These are phyloP conservation scores for Pygoscelis adeliae DNA, from an alignment of 2,113 vertebrate genomes.

Conservation along the genomic window DNA sequence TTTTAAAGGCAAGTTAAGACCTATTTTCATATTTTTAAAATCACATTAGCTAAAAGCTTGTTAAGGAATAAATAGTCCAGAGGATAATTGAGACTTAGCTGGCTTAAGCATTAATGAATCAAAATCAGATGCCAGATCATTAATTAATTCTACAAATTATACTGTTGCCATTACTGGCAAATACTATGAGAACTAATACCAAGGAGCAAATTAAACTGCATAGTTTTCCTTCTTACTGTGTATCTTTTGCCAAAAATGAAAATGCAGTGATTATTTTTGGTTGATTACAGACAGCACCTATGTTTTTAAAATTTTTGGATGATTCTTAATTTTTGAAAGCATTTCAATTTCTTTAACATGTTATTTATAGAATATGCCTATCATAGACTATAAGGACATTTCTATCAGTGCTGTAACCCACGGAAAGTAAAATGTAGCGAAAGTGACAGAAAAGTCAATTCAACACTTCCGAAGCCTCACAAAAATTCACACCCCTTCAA, in stretches of 20 bases:
- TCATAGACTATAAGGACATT: conserved; percentile 30
- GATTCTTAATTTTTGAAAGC: background rate
- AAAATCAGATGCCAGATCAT: conserved; percentile 74
- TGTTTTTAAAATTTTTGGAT: background rate
- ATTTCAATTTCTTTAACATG: background rate
- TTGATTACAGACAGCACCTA: background rate
- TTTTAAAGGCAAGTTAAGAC: conserved; percentile 60
- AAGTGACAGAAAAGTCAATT: conserved; percentile 62
- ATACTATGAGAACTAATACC: conserved; percentile 51
- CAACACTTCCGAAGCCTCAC: conserved; percentile 12
- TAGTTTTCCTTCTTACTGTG: background rate
- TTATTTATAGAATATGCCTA: conserved; percentile 11
- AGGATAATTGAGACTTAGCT: conserved; percentile 73
- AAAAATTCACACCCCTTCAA: conserved; percentile 45
- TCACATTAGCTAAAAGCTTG: conserved; percentile 73
- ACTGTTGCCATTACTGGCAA: conserved; percentile 60
- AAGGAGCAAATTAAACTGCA: conserved; percentile 52
- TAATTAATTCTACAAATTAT: conserved; percentile 76
- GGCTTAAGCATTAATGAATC: conserved; percentile 72
- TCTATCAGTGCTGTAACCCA: conserved; percentile 1
- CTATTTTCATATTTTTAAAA: conserved; percentile 65
- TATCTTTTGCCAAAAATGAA: conserved; percentile 19
- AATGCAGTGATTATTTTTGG: background rate
- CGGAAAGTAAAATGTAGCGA: background rate
- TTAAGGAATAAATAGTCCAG: conserved; percentile 72